A percentile compares a stretch with the other conserved stretches of the same genome.
phyloP scores from a whole-genome alignment of 2,113 vertebrate genomes.

The Podocnemis expansa region DNA sequence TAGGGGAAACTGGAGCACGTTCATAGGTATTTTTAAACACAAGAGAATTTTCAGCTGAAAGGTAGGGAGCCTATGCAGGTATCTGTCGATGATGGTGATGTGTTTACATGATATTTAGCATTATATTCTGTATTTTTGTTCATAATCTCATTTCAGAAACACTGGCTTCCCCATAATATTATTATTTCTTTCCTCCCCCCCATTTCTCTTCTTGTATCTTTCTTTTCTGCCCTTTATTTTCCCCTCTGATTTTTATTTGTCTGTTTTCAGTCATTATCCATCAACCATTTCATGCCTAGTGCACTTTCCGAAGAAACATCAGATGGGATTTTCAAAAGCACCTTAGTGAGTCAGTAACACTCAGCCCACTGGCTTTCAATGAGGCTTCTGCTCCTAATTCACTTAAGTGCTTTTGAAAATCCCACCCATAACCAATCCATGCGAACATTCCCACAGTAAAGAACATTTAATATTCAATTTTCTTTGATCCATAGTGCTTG shows the following conservation, averaged over 20 bases:
- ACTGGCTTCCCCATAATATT: not conserved
- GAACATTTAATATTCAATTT: not conserved
- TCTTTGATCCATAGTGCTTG: not conserved
- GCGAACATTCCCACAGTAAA: not conserved
- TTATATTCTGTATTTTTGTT: not conserved
- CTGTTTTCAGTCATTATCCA: slow-evolving; percentile 22
- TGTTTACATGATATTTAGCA: not conserved
- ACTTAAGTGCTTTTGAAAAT: not conserved
- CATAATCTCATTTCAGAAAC: slow-evolving; percentile 2
- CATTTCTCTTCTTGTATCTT: not conserved
- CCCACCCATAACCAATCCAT: slow-evolving; percentile 14
- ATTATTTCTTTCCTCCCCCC: not conserved
- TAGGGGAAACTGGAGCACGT: no score
- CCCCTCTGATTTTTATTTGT: not conserved
- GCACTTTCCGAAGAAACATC: slow-evolving; percentile 8
- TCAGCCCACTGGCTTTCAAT: not conserved
- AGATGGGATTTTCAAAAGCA: slow-evolving; percentile 16
- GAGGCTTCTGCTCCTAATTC: not conserved
- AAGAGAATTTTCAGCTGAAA: not conserved
- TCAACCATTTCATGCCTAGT: slow-evolving; percentile 17
- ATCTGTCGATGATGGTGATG: not conserved
- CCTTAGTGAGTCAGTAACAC: slow-evolving; percentile 8
- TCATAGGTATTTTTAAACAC: not conserved
- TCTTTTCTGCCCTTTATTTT: not conserved
- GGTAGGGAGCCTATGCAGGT: not conserved